Percentiles rank a stretch among this genome's conserved stretches.
phyloP scores from a whole-genome alignment of 2,113 vertebrate species.

The Opisthocomus hoazin region DNA sequence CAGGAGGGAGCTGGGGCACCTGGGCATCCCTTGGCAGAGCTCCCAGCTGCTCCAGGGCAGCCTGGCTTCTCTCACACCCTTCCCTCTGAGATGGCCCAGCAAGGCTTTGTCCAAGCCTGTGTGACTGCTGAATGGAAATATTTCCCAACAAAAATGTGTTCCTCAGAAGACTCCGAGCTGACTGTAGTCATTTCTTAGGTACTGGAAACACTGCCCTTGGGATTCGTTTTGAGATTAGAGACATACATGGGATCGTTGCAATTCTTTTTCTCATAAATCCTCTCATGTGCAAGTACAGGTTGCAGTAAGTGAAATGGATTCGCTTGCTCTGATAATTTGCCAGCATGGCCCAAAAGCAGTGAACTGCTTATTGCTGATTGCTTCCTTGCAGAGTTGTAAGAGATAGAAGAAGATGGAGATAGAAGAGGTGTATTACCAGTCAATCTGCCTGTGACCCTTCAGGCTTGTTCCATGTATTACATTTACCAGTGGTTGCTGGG shows the following conservation, averaged over 20 bases:
- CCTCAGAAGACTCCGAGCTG: not conserved
- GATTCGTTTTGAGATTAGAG: not conserved
- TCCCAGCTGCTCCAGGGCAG: not conserved
- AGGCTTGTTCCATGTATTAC: not conserved
- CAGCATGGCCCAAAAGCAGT: not conserved
- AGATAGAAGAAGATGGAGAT: not conserved
- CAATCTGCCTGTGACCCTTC: not conserved
- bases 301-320: not conserved
- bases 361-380: not conserved
- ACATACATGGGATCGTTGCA: accelerated
- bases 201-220: not conserved
- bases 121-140: not conserved
- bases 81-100: not conserved
- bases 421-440: not conserved
- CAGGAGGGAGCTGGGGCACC: accelerated
- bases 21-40: not conserved
- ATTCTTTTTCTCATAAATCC: not conserved
- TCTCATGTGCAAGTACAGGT: not conserved
- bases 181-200: not conserved
- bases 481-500: not conserved
- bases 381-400: not conserved
- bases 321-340: not conserved
- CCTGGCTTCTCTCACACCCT: not conserved
- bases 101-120: not conserved
- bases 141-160: not conserved